Base-by-base conservation (phyloP, 2,797 vertebrate genomes). In the Parauchenoglanis ngamensis region DNA sequence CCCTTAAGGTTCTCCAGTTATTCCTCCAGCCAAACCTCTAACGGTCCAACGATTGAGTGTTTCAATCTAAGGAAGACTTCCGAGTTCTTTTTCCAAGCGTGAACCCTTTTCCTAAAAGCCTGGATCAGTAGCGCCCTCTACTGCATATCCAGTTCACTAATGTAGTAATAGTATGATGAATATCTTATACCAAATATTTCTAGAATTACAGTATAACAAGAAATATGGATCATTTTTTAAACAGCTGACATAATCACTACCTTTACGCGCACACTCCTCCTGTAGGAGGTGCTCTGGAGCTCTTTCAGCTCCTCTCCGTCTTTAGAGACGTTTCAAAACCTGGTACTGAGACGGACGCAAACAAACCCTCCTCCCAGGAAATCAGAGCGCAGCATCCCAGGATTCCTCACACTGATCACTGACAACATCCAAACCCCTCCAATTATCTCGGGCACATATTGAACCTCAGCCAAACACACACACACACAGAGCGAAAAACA, bases 261-360 rank as follows among this genome's bases (percentile, higher is more conserved):
- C 88, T 61, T 88, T 84, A 83, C 56, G 80, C 84, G 46, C 31
- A 90, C 73, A 89, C 87, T 90, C 89, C 12, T 46, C 89, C 12
- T 46, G 46, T 88, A 88, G 92, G 90, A 49, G 87, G 78, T 88
- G 90, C 91, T 89, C 90, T 91, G 90, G 91, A 88, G 87, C 90
- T 93, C 92, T 88, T 91, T 81, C 91, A 90, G 91, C 93, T 93
- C 90, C 81, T 90, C 92, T 91, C 92, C 92, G 90, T 93, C 93
- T 92, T 93, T 91, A 93, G 90, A 89, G 86, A 92, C 83, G 88
- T 84, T 76, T 88, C 77, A 88, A 76, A 89, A 85, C 44, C 67
- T 19, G 72, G 56, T 44, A 72, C 82, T 78, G 85, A 86, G 86
- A 85, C 56, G 63, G 87, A 83, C 86, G 57, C 54, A 88, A 91